A percentile compares a stretch with the other conserved stretches of the same genome.
Evolutionary conservation across 2,888 invertebrate genomes (phyloP).

Genomic region (Ceramica pisi): DNA sequence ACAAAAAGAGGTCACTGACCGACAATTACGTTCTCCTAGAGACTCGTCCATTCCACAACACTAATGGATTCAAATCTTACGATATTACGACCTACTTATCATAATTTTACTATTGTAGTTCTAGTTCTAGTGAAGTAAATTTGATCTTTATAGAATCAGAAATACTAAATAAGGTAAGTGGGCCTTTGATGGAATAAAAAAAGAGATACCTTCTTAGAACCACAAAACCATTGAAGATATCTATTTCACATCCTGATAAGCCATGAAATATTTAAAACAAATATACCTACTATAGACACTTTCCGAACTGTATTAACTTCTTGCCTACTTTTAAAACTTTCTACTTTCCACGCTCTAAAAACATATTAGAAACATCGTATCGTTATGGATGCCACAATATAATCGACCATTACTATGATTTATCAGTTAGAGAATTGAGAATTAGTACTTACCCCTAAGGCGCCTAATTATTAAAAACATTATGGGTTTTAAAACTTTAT

Average conservation of each 20-base stretch:
- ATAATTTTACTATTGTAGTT: slow-evolving; percentile 45
- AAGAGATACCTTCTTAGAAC: background rate
- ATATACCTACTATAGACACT: slow-evolving; percentile 76
- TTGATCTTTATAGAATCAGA: background rate
- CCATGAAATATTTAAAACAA: slow-evolving; percentile 70
- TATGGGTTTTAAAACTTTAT: background rate
- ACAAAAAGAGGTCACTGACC: slow-evolving; percentile 89
- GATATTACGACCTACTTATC: slow-evolving; percentile 15
- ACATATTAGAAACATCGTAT: slow-evolving; percentile 88
- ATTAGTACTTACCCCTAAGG: slow-evolving; percentile 41
- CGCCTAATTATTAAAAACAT: slow-evolving; percentile 1
- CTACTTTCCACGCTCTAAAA: slow-evolving; percentile 91
- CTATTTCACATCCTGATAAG: slow-evolving; percentile 35
- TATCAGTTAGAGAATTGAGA: slow-evolving; percentile 66
- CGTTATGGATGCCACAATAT: slow-evolving; percentile 84
- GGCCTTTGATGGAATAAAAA: background rate
- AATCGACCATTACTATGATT: slow-evolving; percentile 76
- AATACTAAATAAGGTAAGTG: slow-evolving; percentile 4
- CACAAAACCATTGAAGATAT: slow-evolving; percentile 3
- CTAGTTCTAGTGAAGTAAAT: slow-evolving; percentile 15
- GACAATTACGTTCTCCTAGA: slow-evolving; percentile 89
- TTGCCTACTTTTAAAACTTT: slow-evolving; percentile 89
- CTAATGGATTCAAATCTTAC: slow-evolving; percentile 67
- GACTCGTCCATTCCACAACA: slow-evolving; percentile 77
- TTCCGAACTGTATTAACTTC: slow-evolving; percentile 83